Evolutionary conservation across 2,113 vertebrate species (phyloP), one percentile per base, ranked within the genome.

Genomic region (Clupea harengus): DNA sequence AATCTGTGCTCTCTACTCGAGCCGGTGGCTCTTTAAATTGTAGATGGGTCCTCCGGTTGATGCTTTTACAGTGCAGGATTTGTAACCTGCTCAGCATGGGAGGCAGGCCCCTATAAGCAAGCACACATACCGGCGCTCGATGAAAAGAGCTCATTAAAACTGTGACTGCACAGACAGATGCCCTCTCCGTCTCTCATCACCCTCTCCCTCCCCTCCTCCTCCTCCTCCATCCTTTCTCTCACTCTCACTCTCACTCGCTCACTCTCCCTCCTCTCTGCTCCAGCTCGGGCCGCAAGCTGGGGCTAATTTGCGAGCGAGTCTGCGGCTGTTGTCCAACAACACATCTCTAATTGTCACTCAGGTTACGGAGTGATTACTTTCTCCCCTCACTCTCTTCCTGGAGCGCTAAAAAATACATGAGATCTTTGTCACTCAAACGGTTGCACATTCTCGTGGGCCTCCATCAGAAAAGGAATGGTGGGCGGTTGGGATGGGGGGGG

Each of bases 371-470:
- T 90, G 90, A 92, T 89, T 89, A 89, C 88, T 86, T 84, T 86
- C 80, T 32, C 72, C 85, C 82, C 80, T 85, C 54, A 44, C 82
- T 83, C 57, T 81, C 78, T 81, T 82, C 81, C 81, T 83, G 82
- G 81, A 83, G 47, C 45, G 92, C 92, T 95, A 90, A 94, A 94
- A 94, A 94, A 95, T 93, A 92, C 93, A 95, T 95, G 94, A 95
- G 93, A 92, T 94, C 93, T 94, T 95, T 95, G 94, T 95, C 93
- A 93, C 94, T 94, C 93, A 94, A 94, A 94, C 92, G 90, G 92
- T 91, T 92, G 92, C 91, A 92, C 92, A 92, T 93, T 94, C 90
- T 91, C 60, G 91, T 94, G 94, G 93, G 93, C 92, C 92, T 11
- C 93, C 94, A 92, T 93, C 91, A 93, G 91, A 91, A 92, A 88